Evolutionary conservation across 2,888 invertebrate genomes (phyloP), one percentile per base, ranked within the genome.

Genomic region (Orthosia incerta): DNA sequence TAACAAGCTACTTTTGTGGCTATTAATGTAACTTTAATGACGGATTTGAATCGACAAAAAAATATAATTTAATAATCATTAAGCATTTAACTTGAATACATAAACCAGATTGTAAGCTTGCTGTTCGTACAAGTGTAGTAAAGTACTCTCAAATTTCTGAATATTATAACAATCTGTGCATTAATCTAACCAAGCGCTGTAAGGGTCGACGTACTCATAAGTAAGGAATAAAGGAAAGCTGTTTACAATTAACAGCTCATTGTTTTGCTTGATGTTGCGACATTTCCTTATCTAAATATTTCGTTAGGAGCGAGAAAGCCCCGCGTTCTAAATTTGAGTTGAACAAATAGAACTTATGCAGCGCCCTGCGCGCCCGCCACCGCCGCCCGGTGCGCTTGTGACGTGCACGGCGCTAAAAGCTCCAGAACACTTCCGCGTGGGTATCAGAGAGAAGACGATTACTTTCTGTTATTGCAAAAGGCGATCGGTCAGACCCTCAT

Each of bases 211-310:
- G 94, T 90, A 91, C 95, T 88, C 84, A 84, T 86, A 67, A 79
- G 65, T 74, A 87, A 87, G 89, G 89, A 89, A 89, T 88, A 89
- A 90, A 88, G 90, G 90, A 89, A 91, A 92, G 90, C 91, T 92
- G 86, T 90, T 20, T 89, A 94, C 91, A 95, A 95, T 95, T 95
- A 95, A 94, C 91, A 89, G 86, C 84, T 93, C 93, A 95, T 95
- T 95, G 96, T 96, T 95, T 95, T 89, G 89, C 88, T 86, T 78
- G 77, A 86, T 87, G 91, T 95, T 94, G 92, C 93, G 92, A 95
- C 93, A 95, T 91, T 90, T 86, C 85, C 91, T 94, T 94, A 94
- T 94, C 94, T 94, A 89, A 91, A 92, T 89, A 90, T 91, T 92
- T 90, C 86, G 86, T 91, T 89, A 88, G 86, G 83, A 86, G 84